Percentiles rank a stretch among this genome's conserved stretches.
Conservation (phyloP, 30 jellyfish, hydroid and myxozoan species). For the Mastigias papua region DNA sequence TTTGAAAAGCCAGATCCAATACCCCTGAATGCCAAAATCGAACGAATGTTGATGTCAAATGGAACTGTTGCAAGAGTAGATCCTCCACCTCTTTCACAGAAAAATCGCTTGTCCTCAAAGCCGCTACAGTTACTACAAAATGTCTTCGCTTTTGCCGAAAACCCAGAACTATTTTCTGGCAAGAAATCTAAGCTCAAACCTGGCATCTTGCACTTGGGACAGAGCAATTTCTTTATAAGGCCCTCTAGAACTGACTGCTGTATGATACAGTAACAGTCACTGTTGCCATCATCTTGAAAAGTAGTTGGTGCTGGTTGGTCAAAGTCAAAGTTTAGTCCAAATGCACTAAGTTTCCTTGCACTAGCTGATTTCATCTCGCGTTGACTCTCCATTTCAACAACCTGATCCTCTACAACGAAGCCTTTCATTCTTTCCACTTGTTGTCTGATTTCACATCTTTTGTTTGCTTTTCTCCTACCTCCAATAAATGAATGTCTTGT, state of each 20-base stretch:
- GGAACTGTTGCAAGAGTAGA: neutral
- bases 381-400: neutral
- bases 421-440: neutral
- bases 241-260: constrained; percentile 7
- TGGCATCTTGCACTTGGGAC: neutral
- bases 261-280: constrained; percentile 11
- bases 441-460: neutral
- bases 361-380: constrained; percentile 5
- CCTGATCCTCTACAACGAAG: neutral
- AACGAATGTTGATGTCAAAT: constrained; percentile 17
- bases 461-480: neutral
- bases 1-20: constrained; percentile 55
- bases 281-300: neutral
- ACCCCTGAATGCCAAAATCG: constrained; percentile 48
- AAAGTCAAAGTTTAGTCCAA: constrained; percentile 3
- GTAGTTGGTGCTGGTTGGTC: neutral
- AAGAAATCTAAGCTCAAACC: neutral
- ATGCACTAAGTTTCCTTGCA: constrained; percentile 16
- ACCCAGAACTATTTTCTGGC: neutral
- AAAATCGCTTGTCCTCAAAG: neutral
- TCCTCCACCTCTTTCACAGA: constrained; percentile 24
- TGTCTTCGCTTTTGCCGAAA: constrained; percentile 9
- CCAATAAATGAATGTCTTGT: neutral
- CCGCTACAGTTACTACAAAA: constrained; percentile 2
- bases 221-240: neutral